Base-by-base conservation (phyloP, 2,113 vertebrate genomes). In the cattle (Bos taurus) region DNA sequence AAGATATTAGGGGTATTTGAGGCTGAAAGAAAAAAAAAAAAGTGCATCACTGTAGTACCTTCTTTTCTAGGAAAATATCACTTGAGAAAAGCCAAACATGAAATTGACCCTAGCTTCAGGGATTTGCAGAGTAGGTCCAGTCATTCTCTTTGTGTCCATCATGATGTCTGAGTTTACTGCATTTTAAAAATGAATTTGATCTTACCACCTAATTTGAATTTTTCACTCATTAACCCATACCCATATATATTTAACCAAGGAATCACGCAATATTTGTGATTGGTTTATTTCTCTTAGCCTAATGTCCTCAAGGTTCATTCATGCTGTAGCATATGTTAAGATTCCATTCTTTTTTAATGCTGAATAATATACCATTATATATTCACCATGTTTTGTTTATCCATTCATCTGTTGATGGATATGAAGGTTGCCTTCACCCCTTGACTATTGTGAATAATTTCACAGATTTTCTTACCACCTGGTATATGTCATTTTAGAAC, bases 161-260 rank as follows among this genome's bases (percentile, higher is more conserved):
- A 83, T 52, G 36, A 88, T 84, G 54, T 64, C 46, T 54, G 36
- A 46, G 36, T 93, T 86, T 40, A 96, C 4, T 59, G 5, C 60
- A 95, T 74, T 86, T 93, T 57, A 77, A 89, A 92, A 94, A 82
- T 23, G 40, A 85, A 90, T 87, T 96, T 91, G 26, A 54, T 94
- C 10, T 92, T 96, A 77, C 71, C 90, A 92, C 54, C 60, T 93
- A 80, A 54, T 90, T 95, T 88, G n/a, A 89, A 86, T 15, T 40
- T 89, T 91, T 71, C 57, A 89, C 26, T 83, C 80, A 94, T 82
- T 36, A 59, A 71, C 23, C 33, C 43, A 83, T 12, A 93, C 36
- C 30, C 80, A 90, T 64, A 62, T 40, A 93, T 33, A 91, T 91
- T 93, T 86, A 97, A 92, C 36, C 67, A 97, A 85, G 40, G 54